These are phyloP conservation scores for Vanessa tameamea DNA, from an alignment of 1,140 invertebrate species.

Conservation along the genomic window DNA sequence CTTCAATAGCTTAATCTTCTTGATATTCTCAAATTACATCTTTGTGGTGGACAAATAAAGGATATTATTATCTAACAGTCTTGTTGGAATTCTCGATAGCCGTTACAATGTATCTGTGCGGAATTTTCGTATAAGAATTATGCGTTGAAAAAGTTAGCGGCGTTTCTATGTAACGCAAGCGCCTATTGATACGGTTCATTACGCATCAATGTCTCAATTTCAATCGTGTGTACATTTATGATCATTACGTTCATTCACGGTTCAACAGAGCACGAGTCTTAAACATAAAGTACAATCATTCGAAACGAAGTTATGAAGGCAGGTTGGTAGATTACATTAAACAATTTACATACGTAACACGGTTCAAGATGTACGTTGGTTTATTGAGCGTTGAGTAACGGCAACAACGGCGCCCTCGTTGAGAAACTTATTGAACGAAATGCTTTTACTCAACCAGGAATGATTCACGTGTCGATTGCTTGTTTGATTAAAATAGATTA, in stretches of 20 bases:
- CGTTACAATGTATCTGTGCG: too few relatives aligned
- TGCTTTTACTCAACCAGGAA: conserved; percentile 40
- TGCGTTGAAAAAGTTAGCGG: neutral
- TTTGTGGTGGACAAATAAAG: too few relatives aligned
- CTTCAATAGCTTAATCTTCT: too few relatives aligned
- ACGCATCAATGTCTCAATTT: conserved; percentile 63
- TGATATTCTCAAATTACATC: too few relatives aligned
- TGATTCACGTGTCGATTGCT: conserved; percentile 39
- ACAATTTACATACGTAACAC: conserved; percentile 38
- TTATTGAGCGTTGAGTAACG: conserved; percentile 44
- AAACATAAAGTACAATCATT: conserved; percentile 37
- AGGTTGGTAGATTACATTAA: conserved; percentile 35
- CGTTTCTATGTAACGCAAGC: neutral
- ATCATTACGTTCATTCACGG: conserved; percentile 50
- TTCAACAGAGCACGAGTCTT: conserved; percentile 49
- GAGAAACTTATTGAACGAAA: conserved; percentile 50
- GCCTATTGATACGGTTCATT: conserved; percentile 39
- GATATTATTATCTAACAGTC: too few relatives aligned
- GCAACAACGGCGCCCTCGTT: conserved; percentile 37
- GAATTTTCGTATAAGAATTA: too few relatives aligned
- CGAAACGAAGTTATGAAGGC: conserved; percentile 43
- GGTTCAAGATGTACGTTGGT: conserved; percentile 19
- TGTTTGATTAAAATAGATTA: conserved; percentile 15
- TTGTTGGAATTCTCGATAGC: too few relatives aligned
- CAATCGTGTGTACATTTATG: conserved; percentile 47